A percentile compares a stretch with the other conserved stretches of the same genome.
Conservation (phyloP, 2,797 vertebrate genomes). For the Gambusia yucatana region DNA sequence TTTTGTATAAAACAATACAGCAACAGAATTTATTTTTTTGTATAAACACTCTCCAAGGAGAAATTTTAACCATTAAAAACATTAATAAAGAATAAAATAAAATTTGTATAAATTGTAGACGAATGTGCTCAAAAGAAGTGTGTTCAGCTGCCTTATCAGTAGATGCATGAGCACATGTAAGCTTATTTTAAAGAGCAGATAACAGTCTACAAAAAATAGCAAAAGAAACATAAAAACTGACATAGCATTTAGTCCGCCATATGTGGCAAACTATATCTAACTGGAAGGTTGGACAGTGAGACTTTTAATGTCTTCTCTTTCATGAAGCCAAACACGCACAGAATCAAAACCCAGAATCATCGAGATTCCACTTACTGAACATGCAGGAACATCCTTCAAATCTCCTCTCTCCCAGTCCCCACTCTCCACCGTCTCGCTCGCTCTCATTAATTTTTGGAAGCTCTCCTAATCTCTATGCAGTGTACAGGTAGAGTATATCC, state of each 20-base stretch:
- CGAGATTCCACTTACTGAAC: conserved; percentile 19
- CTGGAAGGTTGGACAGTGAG: not conserved
- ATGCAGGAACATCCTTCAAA: conserved; percentile 28
- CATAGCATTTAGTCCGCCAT: not conserved
- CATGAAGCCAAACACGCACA: not conserved
- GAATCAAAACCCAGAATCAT: not conserved
- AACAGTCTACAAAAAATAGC: not conserved
- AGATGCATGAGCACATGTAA: not conserved
- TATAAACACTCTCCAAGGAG: not conserved
- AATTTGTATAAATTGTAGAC: not conserved
- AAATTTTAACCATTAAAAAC: not conserved
- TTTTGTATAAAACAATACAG: not conserved
- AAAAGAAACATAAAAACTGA: not conserved
- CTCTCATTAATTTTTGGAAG: conserved; percentile 51
- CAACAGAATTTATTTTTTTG: not conserved
- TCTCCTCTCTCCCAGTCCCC: conserved; percentile 27
- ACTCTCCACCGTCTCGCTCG: conserved; percentile 7
- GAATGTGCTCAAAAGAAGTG: not conserved
- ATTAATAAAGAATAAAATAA: not conserved
- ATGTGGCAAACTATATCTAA: not conserved
- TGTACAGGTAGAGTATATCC: conserved; percentile 70
- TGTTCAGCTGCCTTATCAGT: not conserved
- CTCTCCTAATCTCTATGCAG: conserved; percentile 67
- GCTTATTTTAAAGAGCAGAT: not conserved
- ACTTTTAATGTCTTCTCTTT: not conserved